Evolutionary conservation across 2,888 invertebrate species (phyloP).

Genomic region (Sphaerophoria taeniata): DNA sequence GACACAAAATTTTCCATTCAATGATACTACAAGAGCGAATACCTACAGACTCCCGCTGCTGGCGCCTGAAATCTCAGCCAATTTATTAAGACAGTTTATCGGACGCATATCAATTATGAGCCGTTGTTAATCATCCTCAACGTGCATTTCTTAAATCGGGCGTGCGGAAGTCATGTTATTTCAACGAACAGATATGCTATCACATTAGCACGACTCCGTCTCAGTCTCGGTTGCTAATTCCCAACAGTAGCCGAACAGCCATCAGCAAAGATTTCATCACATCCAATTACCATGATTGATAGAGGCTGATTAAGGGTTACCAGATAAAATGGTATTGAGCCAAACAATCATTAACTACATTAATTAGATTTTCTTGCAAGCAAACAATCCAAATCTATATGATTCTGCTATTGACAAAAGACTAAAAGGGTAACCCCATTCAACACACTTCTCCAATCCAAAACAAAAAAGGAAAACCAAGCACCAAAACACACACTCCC

Average conservation of each 20-base stretch:
- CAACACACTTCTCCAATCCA: too few species aligned
- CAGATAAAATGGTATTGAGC: neutral
- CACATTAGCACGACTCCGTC: conserved; percentile 35
- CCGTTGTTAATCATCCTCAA: conserved; percentile 45
- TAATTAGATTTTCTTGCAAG: too few species aligned
- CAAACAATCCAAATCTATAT: too few species aligned
- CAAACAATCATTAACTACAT: too few species aligned
- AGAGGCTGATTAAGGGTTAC: neutral
- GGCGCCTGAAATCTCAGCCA: conserved; percentile 57
- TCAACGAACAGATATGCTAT: conserved; percentile 45
- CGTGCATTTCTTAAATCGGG: conserved; percentile 42
- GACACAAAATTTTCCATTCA: conserved; percentile 32
- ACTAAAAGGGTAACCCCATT: too few species aligned
- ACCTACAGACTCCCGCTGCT: conserved; percentile 32
- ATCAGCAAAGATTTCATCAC: conserved; percentile 58
- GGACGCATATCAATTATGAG: conserved; percentile 28
- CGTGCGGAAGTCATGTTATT: conserved; percentile 64
- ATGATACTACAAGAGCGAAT: conserved; percentile 32
- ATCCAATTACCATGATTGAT: conserved; percentile 64
- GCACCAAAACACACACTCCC: conserved; percentile 26
- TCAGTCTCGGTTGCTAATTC: conserved; percentile 23
- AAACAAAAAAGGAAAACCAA: conserved; percentile 10
- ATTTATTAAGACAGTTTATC: conserved; percentile 53
- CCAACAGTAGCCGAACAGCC: conserved; percentile 52
- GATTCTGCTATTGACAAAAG: too few species aligned